Evolutionary conservation across 2,888 invertebrate species (phyloP), one percentile per base, ranked within the genome.

Genomic region (Mesoligia furuncula): DNA sequence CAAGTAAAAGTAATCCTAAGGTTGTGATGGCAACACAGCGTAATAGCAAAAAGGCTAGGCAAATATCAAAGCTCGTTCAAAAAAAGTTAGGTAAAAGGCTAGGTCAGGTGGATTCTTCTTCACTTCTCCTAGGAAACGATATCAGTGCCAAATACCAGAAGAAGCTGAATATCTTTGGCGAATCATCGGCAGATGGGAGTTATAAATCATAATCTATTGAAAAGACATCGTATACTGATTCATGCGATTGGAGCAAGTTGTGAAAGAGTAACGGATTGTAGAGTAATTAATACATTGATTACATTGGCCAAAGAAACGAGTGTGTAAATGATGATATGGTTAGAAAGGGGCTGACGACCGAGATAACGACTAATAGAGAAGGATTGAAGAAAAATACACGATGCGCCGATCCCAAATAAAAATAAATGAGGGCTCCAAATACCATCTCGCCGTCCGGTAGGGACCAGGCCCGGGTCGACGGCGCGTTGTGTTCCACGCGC

Each of bases 151-250:
- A 83, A 59, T 80, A 68, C 15, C 57, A 69, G 45, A 76, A 80
- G 79, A 78, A 85, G 73, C 75, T 73, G 76, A 84, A 87, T 87
- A 83, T 89, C 88, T 84, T 83, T 70, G 75, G 71, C 81, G 73
- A 81, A 86, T 89, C 89, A 88, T 84, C 79, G 73, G 77, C 88
- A 87, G 80, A 72, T 75, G 79, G 62, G 59, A 75, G 88, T 87
- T 90, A 90, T 90, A 90, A 90, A 90, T 90, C 90, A 90, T 89
- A 85, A 88, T 86, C 81, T 82, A 87, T 87, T 85, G 88, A 90
- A 89, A 88, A 84, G 87, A 87, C 88, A 87, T 85, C 77, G 85
- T 83, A 73, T 83, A 85, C 85, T 84, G 88, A 90, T 89, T 90
- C 89, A 87, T 87, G 67, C 73, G 73, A 24, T 61, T 80, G 79